Base-by-base conservation (phyloP, 1,140 invertebrate genomes). In the Drosophila ficusphila region DNA sequence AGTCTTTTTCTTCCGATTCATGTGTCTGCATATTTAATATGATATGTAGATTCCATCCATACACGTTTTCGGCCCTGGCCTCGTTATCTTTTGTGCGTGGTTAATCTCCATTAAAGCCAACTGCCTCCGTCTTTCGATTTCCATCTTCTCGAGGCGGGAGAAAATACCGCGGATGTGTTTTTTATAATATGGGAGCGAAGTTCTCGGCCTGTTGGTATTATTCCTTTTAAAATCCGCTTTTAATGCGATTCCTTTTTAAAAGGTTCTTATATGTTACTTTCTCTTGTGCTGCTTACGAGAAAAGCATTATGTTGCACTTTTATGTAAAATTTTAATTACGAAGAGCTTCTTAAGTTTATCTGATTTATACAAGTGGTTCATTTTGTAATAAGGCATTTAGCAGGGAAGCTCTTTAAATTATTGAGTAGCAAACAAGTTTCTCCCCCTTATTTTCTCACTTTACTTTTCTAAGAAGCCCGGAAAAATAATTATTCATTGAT, bases 21-120 rank as follows among this genome's bases (percentile, higher is more conserved):
- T 75, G 69, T 16, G 41, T 31, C 29, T 60, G 74, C 74, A 78
- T 64, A 74, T 68, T 62, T 61, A 60, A 73, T 81, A 56, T 49
- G 65, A 64, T 52, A 73, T 78, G 61, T 29, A 52, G 49, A 64
- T 78, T 78, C 61, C 54, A 74, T 82, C 31, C 25, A 39, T 58
- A 29, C 18, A 51, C 9, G 14, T 14, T n/a, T 57, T 42, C 53
- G 21, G 36, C 46, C 21, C n/a, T n/a, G 31, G 31, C 16, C 33
- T 51, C 49, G 33, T 33, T 72, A 41, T 58, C 67, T 46, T 65
- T 57, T 68, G 47, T 62, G 77, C 52, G 52, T 42, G 62, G 46
- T 51, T 76, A 76, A 76, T 76, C 44, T 42, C 47, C 36, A 57
- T 56, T 65, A 41, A 52, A 27, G 14, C 60, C 48, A 62, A 52